Evolutionary conservation across 1,140 invertebrate genomes (phyloP).

Genomic region (Aradophagus sp.): DNA sequence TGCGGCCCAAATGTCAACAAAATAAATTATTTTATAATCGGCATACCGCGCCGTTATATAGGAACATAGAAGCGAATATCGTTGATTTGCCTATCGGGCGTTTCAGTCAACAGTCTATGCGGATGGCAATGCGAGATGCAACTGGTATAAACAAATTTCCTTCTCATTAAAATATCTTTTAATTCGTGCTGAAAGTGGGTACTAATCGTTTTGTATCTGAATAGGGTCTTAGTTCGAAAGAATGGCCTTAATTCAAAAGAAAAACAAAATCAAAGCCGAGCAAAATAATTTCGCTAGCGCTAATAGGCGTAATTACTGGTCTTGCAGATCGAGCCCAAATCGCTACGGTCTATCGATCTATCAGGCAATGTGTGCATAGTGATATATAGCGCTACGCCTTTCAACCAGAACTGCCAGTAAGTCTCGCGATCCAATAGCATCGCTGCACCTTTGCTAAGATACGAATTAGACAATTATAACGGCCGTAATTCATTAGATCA

Average conservation of each 20-base stretch:
- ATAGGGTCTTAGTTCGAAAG: slow-evolving; percentile 21
- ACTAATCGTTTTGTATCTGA: slow-evolving; percentile 55
- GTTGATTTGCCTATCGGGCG: slow-evolving; percentile 43
- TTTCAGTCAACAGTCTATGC: slow-evolving; percentile 49
- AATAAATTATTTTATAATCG: slow-evolving; percentile 28
- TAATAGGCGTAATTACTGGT: slow-evolving; percentile 59
- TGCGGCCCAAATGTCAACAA: slow-evolving; percentile 26
- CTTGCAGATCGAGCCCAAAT: slow-evolving; percentile 43
- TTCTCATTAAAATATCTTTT: slow-evolving; percentile 61
- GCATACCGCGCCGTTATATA: slow-evolving; percentile 21
- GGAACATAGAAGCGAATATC: slow-evolving; percentile 37
- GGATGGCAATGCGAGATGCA: slow-evolving; percentile 42
- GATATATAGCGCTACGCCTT: slow-evolving; percentile 52
- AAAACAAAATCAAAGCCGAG: slow-evolving; percentile 20
- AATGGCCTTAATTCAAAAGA: too few relatives aligned
- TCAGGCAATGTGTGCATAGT: slow-evolving; percentile 36
- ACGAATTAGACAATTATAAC: slow-evolving; percentile 54
- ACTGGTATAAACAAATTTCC: slow-evolving; percentile 57
- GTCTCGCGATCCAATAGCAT: slow-evolving; percentile 34
- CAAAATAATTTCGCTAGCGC: slow-evolving; percentile 42
- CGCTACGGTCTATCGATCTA: slow-evolving; percentile 51
- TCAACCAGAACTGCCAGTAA: slow-evolving; percentile 34
- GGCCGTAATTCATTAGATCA: slow-evolving; percentile 44
- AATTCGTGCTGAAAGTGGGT: slow-evolving; percentile 53
- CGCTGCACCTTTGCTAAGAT: slow-evolving; percentile 39